phyloP scores from a whole-genome alignment of 2,113 vertebrate species.

The Sylvia atricapilla region DNA sequence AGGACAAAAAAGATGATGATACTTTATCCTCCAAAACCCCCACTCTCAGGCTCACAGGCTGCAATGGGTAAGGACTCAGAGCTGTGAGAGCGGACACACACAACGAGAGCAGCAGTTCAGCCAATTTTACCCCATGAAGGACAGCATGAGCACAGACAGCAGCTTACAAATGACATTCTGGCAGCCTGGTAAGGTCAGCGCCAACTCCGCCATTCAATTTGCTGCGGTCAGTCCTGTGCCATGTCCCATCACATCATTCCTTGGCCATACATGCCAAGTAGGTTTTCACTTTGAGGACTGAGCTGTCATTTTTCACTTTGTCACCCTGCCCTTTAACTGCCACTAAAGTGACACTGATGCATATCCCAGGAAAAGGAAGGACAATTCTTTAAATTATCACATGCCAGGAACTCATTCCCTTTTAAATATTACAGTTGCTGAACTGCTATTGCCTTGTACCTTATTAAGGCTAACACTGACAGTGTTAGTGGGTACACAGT shows the following conservation, averaged over 20 bases:
- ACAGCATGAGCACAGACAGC: background rate
- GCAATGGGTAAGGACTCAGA: background rate
- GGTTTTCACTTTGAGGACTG: constrained; percentile 1
- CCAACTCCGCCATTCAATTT: background rate
- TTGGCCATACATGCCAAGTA: background rate
- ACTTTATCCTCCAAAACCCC: background rate
- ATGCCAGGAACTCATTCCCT: background rate
- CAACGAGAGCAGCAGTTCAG: background rate
- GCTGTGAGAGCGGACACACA: rapidly evolving
- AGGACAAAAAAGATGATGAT: background rate
- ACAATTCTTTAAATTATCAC: background rate
- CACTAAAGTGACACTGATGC: constrained; percentile 17
- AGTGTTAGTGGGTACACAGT: background rate
- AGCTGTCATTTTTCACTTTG: constrained; percentile 34
- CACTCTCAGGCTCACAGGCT: background rate
- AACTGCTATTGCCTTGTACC: background rate
- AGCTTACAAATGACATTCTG: background rate
- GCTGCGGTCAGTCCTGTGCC: background rate
- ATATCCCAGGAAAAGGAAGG: constrained; percentile 15
- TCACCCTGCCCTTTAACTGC: constrained; percentile 41
- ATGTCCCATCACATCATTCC: background rate
- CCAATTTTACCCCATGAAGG: background rate
- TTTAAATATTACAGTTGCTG: background rate
- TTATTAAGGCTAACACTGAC: background rate
- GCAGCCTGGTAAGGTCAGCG: background rate